phyloP scores from a whole-genome alignment of 2,113 vertebrate species.

The Entosphenus tridentatus region DNA sequence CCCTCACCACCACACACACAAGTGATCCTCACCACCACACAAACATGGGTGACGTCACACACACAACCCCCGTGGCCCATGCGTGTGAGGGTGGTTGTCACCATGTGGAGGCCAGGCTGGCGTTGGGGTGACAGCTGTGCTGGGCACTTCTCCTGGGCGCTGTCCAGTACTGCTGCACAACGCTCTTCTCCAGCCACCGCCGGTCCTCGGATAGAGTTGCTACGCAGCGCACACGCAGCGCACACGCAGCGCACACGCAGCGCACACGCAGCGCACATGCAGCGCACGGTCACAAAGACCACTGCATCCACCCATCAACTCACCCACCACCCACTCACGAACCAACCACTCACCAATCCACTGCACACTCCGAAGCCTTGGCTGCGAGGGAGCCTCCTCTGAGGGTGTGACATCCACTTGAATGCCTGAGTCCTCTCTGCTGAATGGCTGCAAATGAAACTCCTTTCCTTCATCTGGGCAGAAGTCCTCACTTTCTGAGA shows the following conservation, averaged over 20 bases:
- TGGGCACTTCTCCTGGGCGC: conserved; percentile 36
- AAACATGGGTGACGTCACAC: too few species aligned
- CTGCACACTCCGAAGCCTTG: background rate
- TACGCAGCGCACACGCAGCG: conserved; percentile 10
- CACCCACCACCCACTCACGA: too few species aligned
- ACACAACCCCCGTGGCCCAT: too few species aligned
- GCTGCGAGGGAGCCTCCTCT: conserved; percentile 26
- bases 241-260: background rate
- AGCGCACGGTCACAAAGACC: too few species aligned
- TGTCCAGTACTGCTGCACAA: conserved; percentile 71
- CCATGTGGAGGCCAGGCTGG: conserved; percentile 76
- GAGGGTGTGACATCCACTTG: conserved; percentile 71
- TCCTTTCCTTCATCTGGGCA: conserved; percentile 43
- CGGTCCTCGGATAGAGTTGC: conserved; percentile 44
- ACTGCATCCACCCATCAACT: too few species aligned
- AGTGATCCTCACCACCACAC: too few species aligned
- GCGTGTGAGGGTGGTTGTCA: conserved; percentile 18
- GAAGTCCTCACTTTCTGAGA: too few species aligned
- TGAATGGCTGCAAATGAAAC: conserved; percentile 39
- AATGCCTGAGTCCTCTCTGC: conserved; percentile 87
- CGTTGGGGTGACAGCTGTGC: conserved; percentile 76
- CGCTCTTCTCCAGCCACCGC: conserved; percentile 63
- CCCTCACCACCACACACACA: too few species aligned
- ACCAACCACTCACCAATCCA: background rate
- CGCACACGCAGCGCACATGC: too few species aligned